Evolutionary conservation across 2,113 vertebrate species (phyloP).

Genomic region (Hippocampus comes): DNA sequence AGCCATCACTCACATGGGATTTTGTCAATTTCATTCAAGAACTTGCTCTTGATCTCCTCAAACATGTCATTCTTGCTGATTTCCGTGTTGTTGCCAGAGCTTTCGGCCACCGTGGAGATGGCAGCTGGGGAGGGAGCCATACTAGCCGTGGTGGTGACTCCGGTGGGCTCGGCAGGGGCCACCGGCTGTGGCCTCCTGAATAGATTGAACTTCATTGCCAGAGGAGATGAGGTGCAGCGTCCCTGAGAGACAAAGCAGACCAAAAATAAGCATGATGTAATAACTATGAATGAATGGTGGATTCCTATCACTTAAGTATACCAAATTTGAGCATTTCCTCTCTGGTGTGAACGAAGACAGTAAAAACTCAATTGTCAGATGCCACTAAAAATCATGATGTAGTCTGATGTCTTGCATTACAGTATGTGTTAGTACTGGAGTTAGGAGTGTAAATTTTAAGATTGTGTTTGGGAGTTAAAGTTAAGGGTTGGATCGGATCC

Average conservation of each 20-base stretch:
- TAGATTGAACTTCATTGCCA: constrained; percentile 84
- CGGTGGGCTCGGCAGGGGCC: constrained; percentile 64
- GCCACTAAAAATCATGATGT: no score
- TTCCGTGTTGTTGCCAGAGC: constrained; percentile 70
- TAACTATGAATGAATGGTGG: not conserved
- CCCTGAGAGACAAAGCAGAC: constrained; percentile 37
- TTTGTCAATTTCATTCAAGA: constrained; percentile 91
- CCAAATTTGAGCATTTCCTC: no score
- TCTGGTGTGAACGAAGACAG: no score
- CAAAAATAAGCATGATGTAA: not conserved
- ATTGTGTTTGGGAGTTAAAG: no score
- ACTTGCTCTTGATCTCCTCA: constrained; percentile 85
- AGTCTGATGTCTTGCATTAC: no score
- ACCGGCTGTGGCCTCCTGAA: constrained; percentile 79
- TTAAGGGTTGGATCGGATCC: no score
- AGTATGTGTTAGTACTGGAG: no score
- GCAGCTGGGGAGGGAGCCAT: constrained; percentile 55
- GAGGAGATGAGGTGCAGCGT: constrained; percentile 50
- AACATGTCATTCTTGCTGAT: constrained; percentile 84
- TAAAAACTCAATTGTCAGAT: no score
- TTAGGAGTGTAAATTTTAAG: no score
- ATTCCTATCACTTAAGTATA: no score
- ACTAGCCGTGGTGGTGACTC: constrained; percentile 54
- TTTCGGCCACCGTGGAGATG: constrained; percentile 71
- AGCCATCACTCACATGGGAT: constrained; percentile 82